Conservation (phyloP, 1,140 invertebrate species). For the Diorhabda carinulata region DNA sequence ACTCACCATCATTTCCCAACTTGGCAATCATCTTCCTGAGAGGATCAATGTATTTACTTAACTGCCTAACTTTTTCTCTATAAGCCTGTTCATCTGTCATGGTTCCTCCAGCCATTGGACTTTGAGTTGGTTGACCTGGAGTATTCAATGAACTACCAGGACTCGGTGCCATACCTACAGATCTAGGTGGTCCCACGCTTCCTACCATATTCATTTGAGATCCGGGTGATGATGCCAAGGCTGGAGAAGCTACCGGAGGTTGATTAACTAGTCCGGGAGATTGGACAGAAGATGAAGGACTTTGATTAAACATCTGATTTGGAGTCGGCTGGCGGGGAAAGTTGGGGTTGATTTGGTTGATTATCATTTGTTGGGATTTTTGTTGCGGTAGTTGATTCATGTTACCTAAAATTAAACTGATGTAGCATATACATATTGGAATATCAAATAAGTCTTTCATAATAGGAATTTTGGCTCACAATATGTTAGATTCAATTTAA, state of each 20-base stretch:
- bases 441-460: no score
- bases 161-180: conserved; percentile 68
- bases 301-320: conserved; percentile 64
- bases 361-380: conserved; percentile 35
- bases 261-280: conserved; percentile 60
- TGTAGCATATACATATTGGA: conserved; percentile 4
- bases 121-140: conserved; percentile 68
- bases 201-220: conserved; percentile 57
- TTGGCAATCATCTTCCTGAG: conserved; percentile 80
- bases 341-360: conserved; percentile 30
- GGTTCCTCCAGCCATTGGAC: conserved; percentile 54
- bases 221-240: conserved; percentile 66
- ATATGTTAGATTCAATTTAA: no score
- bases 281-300: conserved; percentile 66
- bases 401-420: conserved; percentile 11
- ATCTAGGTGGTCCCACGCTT: conserved; percentile 49
- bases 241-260: conserved; percentile 63
- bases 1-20: conserved; percentile 78
- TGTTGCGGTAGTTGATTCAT: conserved; percentile 47
- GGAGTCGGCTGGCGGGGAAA: conserved; percentile 58
- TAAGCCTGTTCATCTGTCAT: conserved; percentile 81
- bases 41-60: conserved; percentile 91
- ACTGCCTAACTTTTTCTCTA: conserved; percentile 84
- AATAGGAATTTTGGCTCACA: no score
- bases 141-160: conserved; percentile 78